phyloP scores from a whole-genome alignment of 2,113 vertebrate species.

The Dasyprocta punctata region DNA sequence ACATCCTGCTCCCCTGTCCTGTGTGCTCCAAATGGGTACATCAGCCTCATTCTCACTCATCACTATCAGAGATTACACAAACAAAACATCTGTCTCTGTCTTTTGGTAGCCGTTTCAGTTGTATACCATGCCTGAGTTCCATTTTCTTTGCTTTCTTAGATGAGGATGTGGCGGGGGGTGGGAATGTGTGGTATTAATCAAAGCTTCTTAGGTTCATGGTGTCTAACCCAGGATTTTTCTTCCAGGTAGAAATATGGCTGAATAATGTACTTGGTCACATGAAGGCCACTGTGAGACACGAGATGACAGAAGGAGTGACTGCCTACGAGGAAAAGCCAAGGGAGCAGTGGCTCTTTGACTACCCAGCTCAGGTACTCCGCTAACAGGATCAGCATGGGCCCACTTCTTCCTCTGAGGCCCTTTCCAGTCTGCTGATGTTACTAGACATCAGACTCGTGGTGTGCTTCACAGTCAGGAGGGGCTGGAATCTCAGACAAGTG shows the following conservation, averaged over 20 bases:
- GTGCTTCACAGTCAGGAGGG: not conserved
- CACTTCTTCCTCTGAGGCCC: not conserved
- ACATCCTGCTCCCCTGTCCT: not conserved
- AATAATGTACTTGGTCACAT: conserved; percentile 91
- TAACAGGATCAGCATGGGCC: rapidly evolving
- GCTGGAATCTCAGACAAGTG: not conserved
- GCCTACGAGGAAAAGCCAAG: conserved; percentile 95
- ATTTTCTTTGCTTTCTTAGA: not conserved
- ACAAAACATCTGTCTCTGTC: not conserved
- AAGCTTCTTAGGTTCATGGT: not conserved
- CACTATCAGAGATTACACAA: not conserved
- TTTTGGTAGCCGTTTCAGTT: not conserved
- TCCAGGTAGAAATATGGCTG: conserved; percentile 95
- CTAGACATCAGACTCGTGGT: not conserved
- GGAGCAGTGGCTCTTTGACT: conserved; percentile 96
- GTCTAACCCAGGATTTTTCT: conserved; percentile 24
- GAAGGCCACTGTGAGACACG: conserved; percentile 91
- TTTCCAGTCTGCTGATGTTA: not conserved
- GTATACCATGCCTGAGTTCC: not conserved
- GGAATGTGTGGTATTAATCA: not conserved
- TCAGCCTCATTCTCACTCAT: not conserved
- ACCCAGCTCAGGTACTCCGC: conserved; percentile 91
- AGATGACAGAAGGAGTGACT: conserved; percentile 90
- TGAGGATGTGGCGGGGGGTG: not conserved
- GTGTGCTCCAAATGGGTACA: not conserved